phyloP scores from a whole-genome alignment of 2,113 vertebrate species.

The Phycodurus eques region DNA sequence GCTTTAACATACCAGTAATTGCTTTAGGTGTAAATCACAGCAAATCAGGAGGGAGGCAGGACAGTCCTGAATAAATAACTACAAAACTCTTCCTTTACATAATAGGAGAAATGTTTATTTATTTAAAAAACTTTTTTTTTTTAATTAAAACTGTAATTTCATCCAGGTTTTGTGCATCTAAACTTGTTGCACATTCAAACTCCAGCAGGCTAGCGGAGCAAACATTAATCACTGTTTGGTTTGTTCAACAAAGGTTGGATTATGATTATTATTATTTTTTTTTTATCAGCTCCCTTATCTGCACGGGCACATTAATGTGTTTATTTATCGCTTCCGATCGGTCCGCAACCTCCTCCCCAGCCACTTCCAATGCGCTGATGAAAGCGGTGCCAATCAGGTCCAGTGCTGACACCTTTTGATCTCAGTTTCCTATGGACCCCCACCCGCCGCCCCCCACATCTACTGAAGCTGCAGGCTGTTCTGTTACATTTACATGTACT shows the following conservation, averaged over 20 bases:
- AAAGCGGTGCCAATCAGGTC: slow-evolving; percentile 32
- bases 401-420: slow-evolving; percentile 53
- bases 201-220: background rate
- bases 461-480: slow-evolving; percentile 12
- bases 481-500: slow-evolving; percentile 32
- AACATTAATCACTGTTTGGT: background rate
- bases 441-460: slow-evolving; percentile 3
- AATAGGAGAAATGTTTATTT: background rate
- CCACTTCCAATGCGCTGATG: slow-evolving; percentile 8
- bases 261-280: background rate
- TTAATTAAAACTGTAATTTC: background rate
- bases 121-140: background rate
- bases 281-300: slow-evolving; percentile 37
- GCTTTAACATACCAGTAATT: slow-evolving; percentile 57
- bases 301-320: slow-evolving; percentile 36
- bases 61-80: slow-evolving; percentile 13
- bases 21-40: slow-evolving; percentile 62
- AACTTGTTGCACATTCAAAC: background rate
- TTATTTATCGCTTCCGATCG: slow-evolving; percentile 38
- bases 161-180: background rate
- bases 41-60: slow-evolving; percentile 18
- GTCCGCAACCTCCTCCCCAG: slow-evolving; percentile 7
- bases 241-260: slow-evolving; percentile 16
- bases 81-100: background rate
- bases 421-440: slow-evolving; percentile 37